Evolutionary conservation across 2,113 vertebrate species (phyloP), one percentile per base, ranked within the genome.

Genomic region (Capra hircus): DNA sequence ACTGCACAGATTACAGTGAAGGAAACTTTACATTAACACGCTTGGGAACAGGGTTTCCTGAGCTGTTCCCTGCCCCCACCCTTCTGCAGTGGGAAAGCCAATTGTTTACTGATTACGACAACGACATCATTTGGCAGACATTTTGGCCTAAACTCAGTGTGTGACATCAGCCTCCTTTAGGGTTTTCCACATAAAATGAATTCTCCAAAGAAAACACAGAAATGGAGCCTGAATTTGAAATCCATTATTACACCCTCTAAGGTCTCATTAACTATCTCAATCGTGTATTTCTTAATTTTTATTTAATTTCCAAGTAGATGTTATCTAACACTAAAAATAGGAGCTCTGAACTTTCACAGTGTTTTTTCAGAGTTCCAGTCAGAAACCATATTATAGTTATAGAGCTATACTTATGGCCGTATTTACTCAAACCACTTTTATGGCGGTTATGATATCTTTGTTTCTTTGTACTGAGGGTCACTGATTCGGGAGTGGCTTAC

Each of bases 101-200:
- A 60, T 97, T 98, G 90, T 62, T 1, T 94, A 96, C 98, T 97
- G 98, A 98, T 98, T 97, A 98, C 83, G 12, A 98, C 97, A 98
- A 97, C 40, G 28, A 98, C 98, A 98, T 99, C 98, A 98, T 88
- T 99, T 99, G 98, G 99, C 98, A 98, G 98, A 98, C 97, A 71
- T 97, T 98, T 98, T 99, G 98, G 99, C 98, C 97, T 95, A 43
- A 77, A 93, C 92, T 99, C 98, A 99, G 30, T 36, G 4, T 97
- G 97, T 99, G 99, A 99, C 98, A 98, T 99, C 99, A 99, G 95
- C 91, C 93, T 97, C 97, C 98, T 98, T 98, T 98, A 99, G 98
- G 97, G 91, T 99, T 99, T 99, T 99, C 98, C 98, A 99, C 95
- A 98, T 98, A 98, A 99, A 99, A 97, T 57, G 43, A 53, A 5